A percentile compares a stretch with the other conserved stretches of the same genome.
Conservation (phyloP, 2,797 vertebrate genomes). For the Siniperca scherzeri region DNA sequence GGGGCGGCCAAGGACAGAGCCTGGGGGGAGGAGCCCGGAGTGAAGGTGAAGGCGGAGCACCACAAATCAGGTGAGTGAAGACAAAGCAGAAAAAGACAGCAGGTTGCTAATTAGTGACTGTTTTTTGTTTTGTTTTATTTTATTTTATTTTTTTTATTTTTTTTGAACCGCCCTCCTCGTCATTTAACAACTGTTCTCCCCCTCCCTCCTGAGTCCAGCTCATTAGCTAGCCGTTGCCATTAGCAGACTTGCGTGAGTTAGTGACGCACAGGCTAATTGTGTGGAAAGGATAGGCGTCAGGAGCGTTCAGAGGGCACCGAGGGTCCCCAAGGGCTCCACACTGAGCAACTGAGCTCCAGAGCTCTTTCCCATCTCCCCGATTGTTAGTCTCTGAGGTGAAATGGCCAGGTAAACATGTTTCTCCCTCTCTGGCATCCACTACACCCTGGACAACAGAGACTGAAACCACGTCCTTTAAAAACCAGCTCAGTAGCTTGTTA, state of each 20-base stretch:
- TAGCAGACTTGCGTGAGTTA: constrained; percentile 83
- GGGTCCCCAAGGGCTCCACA: constrained; percentile 62
- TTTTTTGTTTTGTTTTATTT: constrained; percentile 68
- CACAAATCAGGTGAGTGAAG: constrained; percentile 81
- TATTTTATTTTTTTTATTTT: constrained; percentile 32
- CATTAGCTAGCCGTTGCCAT: constrained; percentile 88
- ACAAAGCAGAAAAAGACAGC: constrained; percentile 45
- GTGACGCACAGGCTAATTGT: constrained; percentile 86
- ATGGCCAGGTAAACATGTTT: constrained; percentile 87
- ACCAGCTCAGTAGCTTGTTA: not conserved
- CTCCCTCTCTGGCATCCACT: constrained; percentile 41
- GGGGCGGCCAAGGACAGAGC: constrained; percentile 51
- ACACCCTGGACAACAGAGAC: constrained; percentile 52
- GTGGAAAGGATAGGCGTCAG: constrained; percentile 84
- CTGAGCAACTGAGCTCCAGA: constrained; percentile 84
- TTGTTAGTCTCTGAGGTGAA: constrained; percentile 87
- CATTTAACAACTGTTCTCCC: constrained; percentile 71
- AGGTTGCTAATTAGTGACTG: constrained; percentile 84
- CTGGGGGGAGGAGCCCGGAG: constrained; percentile 75
- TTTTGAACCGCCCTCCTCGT: constrained; percentile 49
- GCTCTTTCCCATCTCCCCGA: constrained; percentile 77
- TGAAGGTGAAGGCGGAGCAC: constrained; percentile 76
- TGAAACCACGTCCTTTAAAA: not conserved
- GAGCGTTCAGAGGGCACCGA: constrained; percentile 73
- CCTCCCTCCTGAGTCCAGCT: constrained; percentile 78